Evolutionary conservation across 2,888 invertebrate species (phyloP), one percentile per base, ranked within the genome.

Genomic region (Cancer borealis): DNA sequence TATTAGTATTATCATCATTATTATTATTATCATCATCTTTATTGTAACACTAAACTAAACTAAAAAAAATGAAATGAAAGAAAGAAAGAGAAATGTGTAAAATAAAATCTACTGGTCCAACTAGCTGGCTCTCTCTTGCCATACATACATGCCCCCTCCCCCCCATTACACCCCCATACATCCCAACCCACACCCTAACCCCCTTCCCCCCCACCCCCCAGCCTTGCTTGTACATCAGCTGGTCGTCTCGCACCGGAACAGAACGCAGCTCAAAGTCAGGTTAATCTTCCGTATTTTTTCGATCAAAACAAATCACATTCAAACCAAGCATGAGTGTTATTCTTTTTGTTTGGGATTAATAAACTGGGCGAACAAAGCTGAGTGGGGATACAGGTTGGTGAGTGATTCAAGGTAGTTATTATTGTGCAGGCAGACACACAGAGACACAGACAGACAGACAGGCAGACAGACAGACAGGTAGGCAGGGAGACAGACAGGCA

Each of bases 281-380:
- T 21, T 73, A 73, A 73, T 73, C 73, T n/a, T n/a, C 73, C 26
- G 73, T 73, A 73, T 73, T 73, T 73, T 26, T 73, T 73, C 73
- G n/a, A 73, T 73, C 73, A 73, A 73, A 73, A 73, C n/a, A 73
- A 73, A 73, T 73, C 26, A n/a, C 73, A 73, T 73, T 73, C 26
- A 73, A 73, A 73, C 73, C 73, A 26, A 26, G n/a, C 5, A 26
- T 26, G 3, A 26, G 10, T 26, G 10, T 73, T 26, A 4, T 73
- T 73, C 6, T 54, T 54, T 73, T n/a, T 26, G n/a, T 73, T 26
- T 26, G 26, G 26, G 26, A 26, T 6, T 73, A 73, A 73, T 73
- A 21, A 73, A 73, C n/a, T 73, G 26, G 26, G n/a, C 26, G 73
- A 73, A 26, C 26, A 73, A 73, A 73, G 26, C n/a, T 4, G 73